Percentiles rank a stretch among this genome's conserved stretches.
These are phyloP conservation scores for Cairina moschata DNA, from an alignment of 2,113 vertebrate species.

Conservation along the genomic window DNA sequence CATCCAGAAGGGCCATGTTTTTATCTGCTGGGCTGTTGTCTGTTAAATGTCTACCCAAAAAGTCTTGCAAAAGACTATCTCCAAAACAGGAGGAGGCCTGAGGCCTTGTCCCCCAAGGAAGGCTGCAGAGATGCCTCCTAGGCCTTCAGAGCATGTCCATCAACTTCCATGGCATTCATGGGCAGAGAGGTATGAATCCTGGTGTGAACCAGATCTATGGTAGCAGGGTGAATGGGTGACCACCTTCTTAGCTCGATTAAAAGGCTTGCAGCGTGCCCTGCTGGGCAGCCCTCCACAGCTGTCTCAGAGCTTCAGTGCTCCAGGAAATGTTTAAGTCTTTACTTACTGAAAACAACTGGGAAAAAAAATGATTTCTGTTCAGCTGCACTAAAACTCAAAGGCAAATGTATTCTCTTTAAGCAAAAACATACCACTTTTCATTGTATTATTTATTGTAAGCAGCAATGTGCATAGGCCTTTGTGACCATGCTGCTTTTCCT, in stretches of 20 bases:
- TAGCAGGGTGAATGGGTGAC: neutral
- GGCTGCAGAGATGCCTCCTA: neutral
- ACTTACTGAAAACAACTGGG: neutral
- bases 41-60: neutral
- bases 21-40: neutral
- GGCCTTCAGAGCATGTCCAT: neutral
- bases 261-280: neutral
- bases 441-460: neutral
- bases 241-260: neutral
- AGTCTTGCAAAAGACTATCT: neutral
- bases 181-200: neutral
- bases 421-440: neutral
- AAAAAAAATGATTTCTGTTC: neutral
- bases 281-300: neutral
- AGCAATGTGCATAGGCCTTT: fast-evolving
- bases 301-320: neutral
- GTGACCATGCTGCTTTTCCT: fast-evolving
- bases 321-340: neutral
- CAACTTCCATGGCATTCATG: neutral
- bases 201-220: neutral
- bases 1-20: neutral
- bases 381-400: neutral
- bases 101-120: neutral
- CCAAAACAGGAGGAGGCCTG: neutral
- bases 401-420: neutral